A percentile compares a stretch with the other conserved stretches of the same genome.
phyloP scores from a whole-genome alignment of 2,888 invertebrate genomes.

The Drosophila fulvimacula region DNA sequence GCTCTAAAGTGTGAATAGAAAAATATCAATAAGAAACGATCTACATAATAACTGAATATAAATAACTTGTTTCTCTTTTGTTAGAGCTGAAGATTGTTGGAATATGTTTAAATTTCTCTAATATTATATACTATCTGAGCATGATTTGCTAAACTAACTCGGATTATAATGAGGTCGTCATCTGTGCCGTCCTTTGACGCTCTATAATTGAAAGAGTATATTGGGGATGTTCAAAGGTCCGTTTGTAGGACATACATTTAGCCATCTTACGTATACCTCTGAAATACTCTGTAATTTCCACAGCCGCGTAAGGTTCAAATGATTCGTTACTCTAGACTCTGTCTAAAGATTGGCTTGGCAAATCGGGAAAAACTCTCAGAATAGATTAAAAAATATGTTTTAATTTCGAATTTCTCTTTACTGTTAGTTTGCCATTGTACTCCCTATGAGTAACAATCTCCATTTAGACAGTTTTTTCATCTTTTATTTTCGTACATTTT shows the following conservation, averaged over 20 bases:
- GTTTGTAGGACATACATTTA: too few relatives aligned
- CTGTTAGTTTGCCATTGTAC: background rate
- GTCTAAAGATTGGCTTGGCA: too few relatives aligned
- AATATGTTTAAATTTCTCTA: constrained; percentile 11
- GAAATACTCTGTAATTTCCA: too few relatives aligned
- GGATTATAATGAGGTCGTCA: background rate
- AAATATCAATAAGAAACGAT: background rate
- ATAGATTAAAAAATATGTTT: background rate
- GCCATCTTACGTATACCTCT: too few relatives aligned
- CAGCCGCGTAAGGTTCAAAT: too few relatives aligned
- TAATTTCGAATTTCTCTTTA: background rate
- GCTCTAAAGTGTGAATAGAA: constrained; percentile 25
- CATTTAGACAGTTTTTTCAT: background rate
- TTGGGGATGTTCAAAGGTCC: background rate
- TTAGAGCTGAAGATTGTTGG: constrained; percentile 5
- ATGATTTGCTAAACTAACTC: background rate
- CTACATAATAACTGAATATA: constrained; percentile 12
- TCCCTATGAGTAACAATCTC: background rate
- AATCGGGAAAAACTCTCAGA: too few relatives aligned
- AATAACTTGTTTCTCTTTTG: background rate
- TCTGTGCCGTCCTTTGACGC: background rate
- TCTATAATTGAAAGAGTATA: background rate
- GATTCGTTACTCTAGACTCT: too few relatives aligned
- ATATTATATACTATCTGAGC: background rate
- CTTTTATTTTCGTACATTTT: background rate